phyloP scores from a whole-genome alignment of 2,113 vertebrate species.

The Pseudolaguvia tuberculata region DNA sequence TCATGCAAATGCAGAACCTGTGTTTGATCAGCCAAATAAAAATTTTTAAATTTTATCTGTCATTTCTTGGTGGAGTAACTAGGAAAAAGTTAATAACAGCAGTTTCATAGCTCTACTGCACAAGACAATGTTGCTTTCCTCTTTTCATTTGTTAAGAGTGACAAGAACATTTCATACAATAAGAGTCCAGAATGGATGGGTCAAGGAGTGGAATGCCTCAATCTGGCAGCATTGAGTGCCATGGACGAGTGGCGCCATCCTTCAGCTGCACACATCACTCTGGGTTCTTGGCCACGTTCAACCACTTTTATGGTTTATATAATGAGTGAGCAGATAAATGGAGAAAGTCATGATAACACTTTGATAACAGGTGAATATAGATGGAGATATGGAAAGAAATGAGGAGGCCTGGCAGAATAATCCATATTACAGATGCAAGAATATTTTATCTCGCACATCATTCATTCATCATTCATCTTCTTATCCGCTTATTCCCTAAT shows the following conservation, averaged over 20 bases:
- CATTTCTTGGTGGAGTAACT: neutral
- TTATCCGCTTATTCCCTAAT: no score
- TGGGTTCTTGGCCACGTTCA: neutral
- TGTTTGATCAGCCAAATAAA: constrained; percentile 3
- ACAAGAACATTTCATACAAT: constrained; percentile 44
- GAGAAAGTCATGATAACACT: constrained; percentile 24
- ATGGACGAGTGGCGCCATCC: constrained; percentile 38
- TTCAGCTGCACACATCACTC: constrained; percentile 43
- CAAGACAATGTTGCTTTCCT: constrained; percentile 1
- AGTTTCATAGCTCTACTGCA: neutral
- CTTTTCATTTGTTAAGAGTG: constrained; percentile 18
- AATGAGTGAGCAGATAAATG: constrained; percentile 45
- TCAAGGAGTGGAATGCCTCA: constrained; percentile 24
- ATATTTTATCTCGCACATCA: no score
- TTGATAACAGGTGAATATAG: constrained; percentile 42
- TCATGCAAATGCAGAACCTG: constrained; percentile 16
- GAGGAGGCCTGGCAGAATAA: constrained; percentile 35
- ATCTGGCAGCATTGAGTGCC: constrained; percentile 7
- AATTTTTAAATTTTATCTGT: no score
- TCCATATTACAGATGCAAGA: constrained; percentile 22
- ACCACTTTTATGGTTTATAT: constrained; percentile 42
- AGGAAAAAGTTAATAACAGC: constrained; percentile 1
- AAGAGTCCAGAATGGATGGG: constrained; percentile 29
- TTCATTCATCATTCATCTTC: no score
- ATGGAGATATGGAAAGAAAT: constrained; percentile 33